These are phyloP conservation scores for Platycercus adscitus DNA, from an alignment of 2,113 vertebrate genomes.

Conservation along the genomic window DNA sequence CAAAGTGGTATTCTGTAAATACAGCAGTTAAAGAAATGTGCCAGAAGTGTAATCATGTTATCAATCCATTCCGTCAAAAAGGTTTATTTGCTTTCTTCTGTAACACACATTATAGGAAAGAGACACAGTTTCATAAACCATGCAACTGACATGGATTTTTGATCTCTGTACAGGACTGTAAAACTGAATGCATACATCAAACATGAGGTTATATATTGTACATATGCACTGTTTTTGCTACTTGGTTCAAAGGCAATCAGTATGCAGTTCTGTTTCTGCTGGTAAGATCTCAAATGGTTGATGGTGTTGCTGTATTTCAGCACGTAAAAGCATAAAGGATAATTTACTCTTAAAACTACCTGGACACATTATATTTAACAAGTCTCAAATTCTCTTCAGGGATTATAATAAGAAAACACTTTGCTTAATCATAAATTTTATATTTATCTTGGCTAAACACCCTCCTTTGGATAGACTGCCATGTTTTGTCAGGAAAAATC, in stretches of 20 bases:
- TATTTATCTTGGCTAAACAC: constrained; percentile 71
- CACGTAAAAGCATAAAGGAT: constrained; percentile 27
- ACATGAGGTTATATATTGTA: not conserved
- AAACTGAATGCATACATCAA: not conserved
- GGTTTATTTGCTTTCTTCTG: not conserved
- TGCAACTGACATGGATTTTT: not conserved
- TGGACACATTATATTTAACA: constrained; percentile 65
- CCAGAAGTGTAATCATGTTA: not conserved
- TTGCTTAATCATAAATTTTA: constrained; percentile 74
- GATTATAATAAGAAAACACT: constrained; percentile 66
- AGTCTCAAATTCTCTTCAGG: constrained; percentile 65
- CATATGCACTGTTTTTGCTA: not conserved
- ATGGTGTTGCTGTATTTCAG: not conserved
- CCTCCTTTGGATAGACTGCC: constrained; percentile 61
- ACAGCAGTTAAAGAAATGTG: not conserved
- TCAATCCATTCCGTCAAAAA: not conserved
- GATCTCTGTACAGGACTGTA: not conserved
- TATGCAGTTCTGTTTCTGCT: not conserved
- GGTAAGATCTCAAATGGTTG: not conserved
- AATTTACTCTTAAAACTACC: constrained; percentile 57
- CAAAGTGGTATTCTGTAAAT: not conserved
- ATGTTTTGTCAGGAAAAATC: constrained; percentile 69
- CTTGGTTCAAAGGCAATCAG: not conserved
- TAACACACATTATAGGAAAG: not conserved
- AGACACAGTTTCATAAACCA: not conserved